Evolutionary conservation across 2,888 invertebrate species (phyloP).

Genomic region (Noctua pronuba): DNA sequence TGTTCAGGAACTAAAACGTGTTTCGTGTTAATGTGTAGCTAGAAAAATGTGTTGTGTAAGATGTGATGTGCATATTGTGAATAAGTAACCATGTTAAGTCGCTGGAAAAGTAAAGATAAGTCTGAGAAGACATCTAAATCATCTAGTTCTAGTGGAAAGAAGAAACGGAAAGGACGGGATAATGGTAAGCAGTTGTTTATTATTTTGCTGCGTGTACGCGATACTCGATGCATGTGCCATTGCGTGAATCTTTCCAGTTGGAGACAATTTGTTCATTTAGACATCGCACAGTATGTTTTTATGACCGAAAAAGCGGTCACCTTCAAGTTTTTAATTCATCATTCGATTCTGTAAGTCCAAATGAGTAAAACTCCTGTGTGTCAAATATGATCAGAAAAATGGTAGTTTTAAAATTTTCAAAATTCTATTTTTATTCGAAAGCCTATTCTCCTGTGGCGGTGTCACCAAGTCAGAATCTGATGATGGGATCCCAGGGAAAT

Average conservation of each 20-base stretch:
- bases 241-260: neutral
- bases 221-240: neutral
- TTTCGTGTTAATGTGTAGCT: slow-evolving; percentile 21
- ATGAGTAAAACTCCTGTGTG: no score
- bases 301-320: neutral
- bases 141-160: slow-evolving; percentile 92
- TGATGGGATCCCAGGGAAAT: no score
- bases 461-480: no score
- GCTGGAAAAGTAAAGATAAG: slow-evolving; percentile 96
- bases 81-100: slow-evolving; percentile 92
- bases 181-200: slow-evolving; percentile 91
- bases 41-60: slow-evolving; percentile 58
- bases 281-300: neutral
- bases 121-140: slow-evolving; percentile 92
- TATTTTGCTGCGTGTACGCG: neutral
- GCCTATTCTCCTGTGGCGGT: no score
- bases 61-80: slow-evolving; percentile 61
- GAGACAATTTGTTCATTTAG: neutral
- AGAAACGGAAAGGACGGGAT: slow-evolving; percentile 96
- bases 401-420: neutral
- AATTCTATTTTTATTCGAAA: no score
- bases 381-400: neutral
- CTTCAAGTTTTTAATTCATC: neutral
- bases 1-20: slow-evolving; percentile 29
- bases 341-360: no score